Conservation (phyloP, 2,797 vertebrate genomes). For the Phalloptychus januarius region DNA sequence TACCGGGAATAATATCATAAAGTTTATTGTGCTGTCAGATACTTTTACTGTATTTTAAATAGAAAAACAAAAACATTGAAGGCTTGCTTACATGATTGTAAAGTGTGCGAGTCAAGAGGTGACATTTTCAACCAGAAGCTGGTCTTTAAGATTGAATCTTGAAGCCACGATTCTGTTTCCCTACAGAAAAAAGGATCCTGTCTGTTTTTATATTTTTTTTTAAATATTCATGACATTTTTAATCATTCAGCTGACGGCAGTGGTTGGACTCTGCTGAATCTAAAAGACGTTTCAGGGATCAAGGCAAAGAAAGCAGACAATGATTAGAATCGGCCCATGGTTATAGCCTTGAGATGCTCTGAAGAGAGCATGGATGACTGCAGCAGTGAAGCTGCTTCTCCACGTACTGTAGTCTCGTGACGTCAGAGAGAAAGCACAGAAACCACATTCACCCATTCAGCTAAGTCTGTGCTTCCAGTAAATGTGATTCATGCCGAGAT, state of each 20-base stretch:
- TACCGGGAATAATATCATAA: background rate
- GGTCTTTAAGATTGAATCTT: background rate
- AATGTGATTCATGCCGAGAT: background rate
- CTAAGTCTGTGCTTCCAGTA: background rate
- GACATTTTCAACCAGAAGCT: slow-evolving; percentile 1
- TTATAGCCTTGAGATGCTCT: slow-evolving; percentile 36
- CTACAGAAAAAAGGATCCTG: background rate
- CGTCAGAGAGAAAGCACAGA: slow-evolving; percentile 4
- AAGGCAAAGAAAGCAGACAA: slow-evolving; percentile 3
- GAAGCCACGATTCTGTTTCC: background rate
- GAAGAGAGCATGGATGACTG: slow-evolving; percentile 17
- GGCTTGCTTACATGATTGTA: slow-evolving; percentile 8
- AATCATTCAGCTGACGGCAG: background rate
- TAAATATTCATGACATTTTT: background rate
- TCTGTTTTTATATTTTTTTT: background rate
- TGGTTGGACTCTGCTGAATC: background rate
- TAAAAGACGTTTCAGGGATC: slow-evolving; percentile 2
- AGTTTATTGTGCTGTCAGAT: background rate
- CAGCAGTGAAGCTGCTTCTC: slow-evolving; percentile 3
- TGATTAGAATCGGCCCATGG: slow-evolving; percentile 9
- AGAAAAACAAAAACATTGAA: background rate
- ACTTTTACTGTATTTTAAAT: background rate
- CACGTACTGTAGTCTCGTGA: slow-evolving; percentile 12
- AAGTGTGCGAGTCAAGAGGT: background rate
- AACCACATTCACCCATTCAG: background rate